A percentile compares a stretch with the other conserved stretches of the same genome.
Evolutionary conservation across 2,888 invertebrate genomes (phyloP).

Genomic region (Bhutanitis thaidina): DNA sequence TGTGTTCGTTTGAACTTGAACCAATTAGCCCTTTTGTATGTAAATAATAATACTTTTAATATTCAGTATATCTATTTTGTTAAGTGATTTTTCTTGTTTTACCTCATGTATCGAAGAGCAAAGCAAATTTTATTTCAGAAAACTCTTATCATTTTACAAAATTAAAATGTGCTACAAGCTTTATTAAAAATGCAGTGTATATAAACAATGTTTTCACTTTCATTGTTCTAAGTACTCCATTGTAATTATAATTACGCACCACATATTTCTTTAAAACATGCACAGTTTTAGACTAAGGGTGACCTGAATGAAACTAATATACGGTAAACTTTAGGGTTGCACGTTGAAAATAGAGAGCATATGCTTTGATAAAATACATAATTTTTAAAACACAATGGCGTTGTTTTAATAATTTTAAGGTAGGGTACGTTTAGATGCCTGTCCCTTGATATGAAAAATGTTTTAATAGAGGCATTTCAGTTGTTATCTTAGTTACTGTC

Average conservation of each 20-base stretch:
- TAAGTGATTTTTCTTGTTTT: too few species aligned
- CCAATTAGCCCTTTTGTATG: too few species aligned
- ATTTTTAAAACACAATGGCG: constrained; percentile 12
- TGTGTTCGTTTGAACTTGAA: too few species aligned
- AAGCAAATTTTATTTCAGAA: background rate
- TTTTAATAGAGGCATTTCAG: too few species aligned
- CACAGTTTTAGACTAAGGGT: constrained; percentile 14
- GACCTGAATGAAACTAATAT: constrained; percentile 17
- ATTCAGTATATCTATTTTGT: too few species aligned
- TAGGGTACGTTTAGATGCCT: background rate
- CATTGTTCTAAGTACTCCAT: constrained; percentile 13
- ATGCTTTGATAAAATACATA: constrained; percentile 15
- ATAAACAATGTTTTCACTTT: constrained; percentile 12
- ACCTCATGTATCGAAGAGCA: too few species aligned
- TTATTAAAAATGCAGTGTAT: background rate
- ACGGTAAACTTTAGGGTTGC: constrained; percentile 13
- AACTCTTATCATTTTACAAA: background rate
- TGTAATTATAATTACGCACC: constrained; percentile 17
- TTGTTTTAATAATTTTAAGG: background rate
- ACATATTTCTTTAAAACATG: constrained; percentile 16
- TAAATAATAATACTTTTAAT: too few species aligned
- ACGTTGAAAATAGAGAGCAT: constrained; percentile 14
- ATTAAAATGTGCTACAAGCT: background rate
- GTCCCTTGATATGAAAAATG: too few species aligned
- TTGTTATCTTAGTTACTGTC: too few species aligned